Base-by-base conservation (phyloP, 2,888 invertebrate genomes). In the Drosophila incognita region DNA sequence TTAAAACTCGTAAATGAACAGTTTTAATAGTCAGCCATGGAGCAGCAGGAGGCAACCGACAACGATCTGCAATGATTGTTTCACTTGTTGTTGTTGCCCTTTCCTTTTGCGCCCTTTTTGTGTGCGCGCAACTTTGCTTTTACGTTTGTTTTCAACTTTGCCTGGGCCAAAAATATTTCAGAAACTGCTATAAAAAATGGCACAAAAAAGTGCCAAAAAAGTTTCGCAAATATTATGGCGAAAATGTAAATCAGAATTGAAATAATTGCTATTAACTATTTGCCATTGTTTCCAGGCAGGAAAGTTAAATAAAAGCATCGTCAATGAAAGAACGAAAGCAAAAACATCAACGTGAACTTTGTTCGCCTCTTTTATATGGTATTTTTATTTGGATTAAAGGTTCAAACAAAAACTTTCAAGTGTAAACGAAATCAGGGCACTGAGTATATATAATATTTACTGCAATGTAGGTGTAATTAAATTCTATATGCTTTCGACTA, bases 261-360 rank as follows among this genome's bases (percentile, higher is more conserved):
- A 80, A 81, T 78, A 75, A 78, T 81, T 78, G 71, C 74, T 61
- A 48, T 40, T 48, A 81, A 78, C 75, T 81, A 71, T 80, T 81
- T 77, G 65, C 68, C 54, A 58, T 72, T 79, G 62, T 69, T 66
- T 54, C 36, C n/a, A 46, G 52, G 58, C 46, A 24, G 46, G 36
- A 38, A 36, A 54, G 40, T 38, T 27, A 1, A 46, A 62, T 29
- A 62, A 42, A 52, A 64, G 15, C 15, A 52, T 18, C 27, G 24
- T 24, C 29, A 42, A 24, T 31, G 10, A 15, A 29, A 63, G 4
- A 46, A 8, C 4, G 24, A 46, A 61, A 38, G 35, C 15, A 15
- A 33, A 27, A 38, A 57, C 2, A 24, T 21, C 21, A 42, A 33
- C 7, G 31, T n/a, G 3, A 56, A 38, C 38, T 56, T 38, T 13